Conservation (phyloP, 1,140 invertebrate genomes). For the Drosophila sucinea region DNA sequence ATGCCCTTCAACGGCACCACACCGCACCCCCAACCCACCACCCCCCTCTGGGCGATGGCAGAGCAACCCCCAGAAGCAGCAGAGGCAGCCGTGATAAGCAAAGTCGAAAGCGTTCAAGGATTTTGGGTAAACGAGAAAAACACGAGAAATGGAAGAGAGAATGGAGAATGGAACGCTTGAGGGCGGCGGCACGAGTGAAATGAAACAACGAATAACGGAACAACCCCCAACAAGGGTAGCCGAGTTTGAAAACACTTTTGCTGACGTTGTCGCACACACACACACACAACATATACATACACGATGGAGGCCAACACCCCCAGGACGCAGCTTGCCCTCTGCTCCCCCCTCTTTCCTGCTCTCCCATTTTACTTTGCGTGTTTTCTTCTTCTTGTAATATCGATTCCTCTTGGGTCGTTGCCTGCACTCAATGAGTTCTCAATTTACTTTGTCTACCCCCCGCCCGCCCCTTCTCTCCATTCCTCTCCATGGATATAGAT, state of each 20-base stretch:
- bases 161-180: constrained; percentile 29
- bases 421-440: constrained; percentile 77
- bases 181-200: constrained; percentile 38
- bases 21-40: constrained; percentile 49
- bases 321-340: background rate
- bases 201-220: constrained; percentile 49
- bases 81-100: constrained; percentile 67
- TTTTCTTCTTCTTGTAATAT: constrained; percentile 64
- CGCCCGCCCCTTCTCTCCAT: background rate
- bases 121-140: constrained; percentile 37
- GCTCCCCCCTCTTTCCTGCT: too few relatives aligned
- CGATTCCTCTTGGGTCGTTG: constrained; percentile 80
- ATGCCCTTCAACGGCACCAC: background rate
- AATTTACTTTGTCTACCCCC: constrained; percentile 62
- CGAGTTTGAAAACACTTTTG: constrained; percentile 75
- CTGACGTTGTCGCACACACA: constrained; percentile 67
- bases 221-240: constrained; percentile 46
- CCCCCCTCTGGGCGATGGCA: background rate
- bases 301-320: constrained; percentile 27
- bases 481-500: constrained; percentile 42
- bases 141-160: background rate
- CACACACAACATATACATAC: constrained; percentile 16
- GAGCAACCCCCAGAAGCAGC: constrained; percentile 58
- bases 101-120: constrained; percentile 78
- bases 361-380: constrained; percentile 28